These are phyloP conservation scores for Meganola albula DNA, from an alignment of 2,888 invertebrate genomes.

Conservation along the genomic window DNA sequence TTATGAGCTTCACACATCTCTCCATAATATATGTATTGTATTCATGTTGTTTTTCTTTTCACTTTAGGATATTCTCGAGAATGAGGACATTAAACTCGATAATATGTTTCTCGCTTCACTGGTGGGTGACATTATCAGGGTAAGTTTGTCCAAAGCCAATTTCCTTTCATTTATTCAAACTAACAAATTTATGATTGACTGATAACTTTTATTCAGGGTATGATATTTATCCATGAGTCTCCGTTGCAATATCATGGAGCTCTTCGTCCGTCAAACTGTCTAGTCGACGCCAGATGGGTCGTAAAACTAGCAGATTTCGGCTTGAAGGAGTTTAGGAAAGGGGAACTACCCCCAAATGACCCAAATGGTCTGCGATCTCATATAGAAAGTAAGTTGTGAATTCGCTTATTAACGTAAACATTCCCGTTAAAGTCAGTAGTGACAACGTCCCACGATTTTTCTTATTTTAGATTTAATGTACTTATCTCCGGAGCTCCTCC, in stretches of 20 bases:
- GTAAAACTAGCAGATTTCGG: constrained; percentile 96
- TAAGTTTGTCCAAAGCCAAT: too few species aligned
- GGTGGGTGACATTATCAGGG: constrained; percentile 95
- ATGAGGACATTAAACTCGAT: constrained; percentile 96
- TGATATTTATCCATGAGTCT: constrained; percentile 93
- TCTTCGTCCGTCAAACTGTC: constrained; percentile 92
- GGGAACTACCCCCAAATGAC: constrained; percentile 82
- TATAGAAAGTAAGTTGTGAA: constrained; percentile 83
- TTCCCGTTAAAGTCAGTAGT: too few species aligned
- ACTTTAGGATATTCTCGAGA: constrained; percentile 91
- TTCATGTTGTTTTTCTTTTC: constrained; percentile 13
- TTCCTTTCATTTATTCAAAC: too few species aligned
- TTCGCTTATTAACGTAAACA: background rate
- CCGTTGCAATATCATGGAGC: constrained; percentile 92
- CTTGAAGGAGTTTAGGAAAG: constrained; percentile 89
- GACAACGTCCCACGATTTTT: background rate
- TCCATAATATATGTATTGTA: too few species aligned
- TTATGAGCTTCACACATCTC: constrained; percentile 6
- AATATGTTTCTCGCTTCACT: constrained; percentile 97
- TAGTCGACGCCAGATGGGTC: constrained; percentile 97
- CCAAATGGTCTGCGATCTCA: constrained; percentile 79
- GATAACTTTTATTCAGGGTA: too few species aligned
- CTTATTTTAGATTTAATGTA: constrained; percentile 82
- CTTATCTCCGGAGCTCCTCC: constrained; percentile 87
- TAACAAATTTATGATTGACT: too few species aligned